Conservation (phyloP, 2,113 vertebrate genomes). For the Rhinogobius similis region DNA sequence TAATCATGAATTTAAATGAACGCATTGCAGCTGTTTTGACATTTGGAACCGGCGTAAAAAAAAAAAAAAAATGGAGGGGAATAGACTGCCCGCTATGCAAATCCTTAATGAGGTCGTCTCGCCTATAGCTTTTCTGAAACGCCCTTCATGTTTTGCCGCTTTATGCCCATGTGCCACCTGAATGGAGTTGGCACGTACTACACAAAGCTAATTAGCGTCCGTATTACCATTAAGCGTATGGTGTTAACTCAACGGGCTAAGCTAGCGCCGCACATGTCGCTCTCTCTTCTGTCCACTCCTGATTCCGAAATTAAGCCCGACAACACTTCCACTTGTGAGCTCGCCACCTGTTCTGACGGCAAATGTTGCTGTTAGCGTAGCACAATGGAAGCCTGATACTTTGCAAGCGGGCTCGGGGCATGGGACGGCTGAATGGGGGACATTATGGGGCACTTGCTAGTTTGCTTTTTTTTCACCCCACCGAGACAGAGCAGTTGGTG, state of each 20-base stretch:
- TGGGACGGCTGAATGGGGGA: slow-evolving; percentile 15
- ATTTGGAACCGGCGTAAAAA: neutral
- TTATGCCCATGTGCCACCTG: slow-evolving; percentile 12
- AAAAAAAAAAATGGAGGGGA: no score
- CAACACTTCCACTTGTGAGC: slow-evolving; percentile 17
- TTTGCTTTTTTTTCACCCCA: slow-evolving; percentile 57
- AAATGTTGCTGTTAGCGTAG: neutral
- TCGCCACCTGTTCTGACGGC: slow-evolving; percentile 33
- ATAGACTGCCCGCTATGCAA: neutral
- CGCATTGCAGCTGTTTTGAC: neutral
- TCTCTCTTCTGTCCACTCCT: slow-evolving; percentile 3
- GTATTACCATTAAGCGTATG: slow-evolving; percentile 44
- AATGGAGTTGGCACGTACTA: slow-evolving; percentile 47
- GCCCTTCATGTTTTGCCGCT: neutral
- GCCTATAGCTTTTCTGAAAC: neutral
- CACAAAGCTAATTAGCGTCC: slow-evolving; percentile 59
- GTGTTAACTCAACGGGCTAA: slow-evolving; percentile 49
- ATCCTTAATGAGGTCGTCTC: neutral
- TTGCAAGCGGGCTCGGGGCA: slow-evolving; percentile 2
- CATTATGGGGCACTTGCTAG: slow-evolving; percentile 22
- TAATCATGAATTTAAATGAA: neutral
- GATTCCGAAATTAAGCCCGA: slow-evolving; percentile 20
- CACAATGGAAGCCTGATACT: slow-evolving; percentile 6
- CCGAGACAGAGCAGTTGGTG: slow-evolving; percentile 48
- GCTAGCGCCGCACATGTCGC: slow-evolving; percentile 34